phyloP scores from a whole-genome alignment of 2,113 vertebrate genomes.

The Ellobius talpinus region DNA sequence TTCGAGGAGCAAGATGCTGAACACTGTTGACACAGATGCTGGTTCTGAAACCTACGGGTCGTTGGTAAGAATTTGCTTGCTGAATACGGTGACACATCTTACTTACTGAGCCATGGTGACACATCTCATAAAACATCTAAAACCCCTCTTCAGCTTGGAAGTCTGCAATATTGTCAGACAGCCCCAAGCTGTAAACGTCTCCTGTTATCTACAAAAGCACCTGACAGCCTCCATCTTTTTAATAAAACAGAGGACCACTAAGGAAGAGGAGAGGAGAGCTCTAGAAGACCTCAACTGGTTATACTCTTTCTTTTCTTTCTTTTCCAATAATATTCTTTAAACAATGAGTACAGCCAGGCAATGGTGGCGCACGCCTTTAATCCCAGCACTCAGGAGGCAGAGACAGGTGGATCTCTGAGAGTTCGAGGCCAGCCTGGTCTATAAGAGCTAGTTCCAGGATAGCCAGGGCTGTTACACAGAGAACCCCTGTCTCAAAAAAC shows the following conservation, averaged over 20 bases:
- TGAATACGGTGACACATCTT: not conserved
- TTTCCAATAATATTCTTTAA: not conserved
- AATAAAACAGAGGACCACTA: not conserved
- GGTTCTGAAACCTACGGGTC: not conserved
- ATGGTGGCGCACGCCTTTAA: fast-evolving
- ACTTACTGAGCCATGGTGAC: not conserved
- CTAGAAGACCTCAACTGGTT: not conserved
- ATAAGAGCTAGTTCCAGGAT: no score
- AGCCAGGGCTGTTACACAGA: no score
- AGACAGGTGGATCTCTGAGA: no score
- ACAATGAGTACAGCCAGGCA: not conserved
- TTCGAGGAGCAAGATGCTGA: not conserved
- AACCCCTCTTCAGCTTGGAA: not conserved
- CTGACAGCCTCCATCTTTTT: not conserved
- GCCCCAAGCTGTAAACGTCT: not conserved
- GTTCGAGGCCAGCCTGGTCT: no score
- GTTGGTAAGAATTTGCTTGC: not conserved
- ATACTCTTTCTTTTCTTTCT: not conserved
- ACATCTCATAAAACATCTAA: not conserved
- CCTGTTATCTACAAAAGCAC: not conserved
- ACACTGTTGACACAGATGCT: not conserved
- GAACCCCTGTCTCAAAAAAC: no score
- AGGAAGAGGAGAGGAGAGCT: not conserved
- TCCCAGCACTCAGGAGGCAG: no score
- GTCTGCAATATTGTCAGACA: not conserved